phyloP scores from a whole-genome alignment of 2,888 invertebrate species.

The Rhodophaea formosa region DNA sequence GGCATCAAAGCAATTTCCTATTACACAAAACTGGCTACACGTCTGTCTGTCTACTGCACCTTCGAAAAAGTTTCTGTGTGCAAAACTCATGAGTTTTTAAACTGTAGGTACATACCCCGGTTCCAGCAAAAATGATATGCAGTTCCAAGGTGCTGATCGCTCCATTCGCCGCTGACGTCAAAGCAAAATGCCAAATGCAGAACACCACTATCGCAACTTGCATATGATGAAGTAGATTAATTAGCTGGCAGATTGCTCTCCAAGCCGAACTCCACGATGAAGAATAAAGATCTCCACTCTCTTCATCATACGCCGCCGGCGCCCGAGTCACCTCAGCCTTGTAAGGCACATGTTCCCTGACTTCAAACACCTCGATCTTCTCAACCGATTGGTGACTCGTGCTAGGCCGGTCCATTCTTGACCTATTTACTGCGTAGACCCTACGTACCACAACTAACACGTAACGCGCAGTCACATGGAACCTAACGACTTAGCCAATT shows the following conservation, averaged over 20 bases:
- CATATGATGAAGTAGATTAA: conserved; percentile 73
- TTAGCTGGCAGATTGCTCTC: conserved; percentile 65
- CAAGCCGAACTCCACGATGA: conserved; percentile 69
- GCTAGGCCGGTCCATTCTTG: conserved; percentile 68
- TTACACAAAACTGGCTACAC: no score
- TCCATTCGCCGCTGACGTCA: conserved; percentile 63
- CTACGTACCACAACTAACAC: conserved; percentile 39
- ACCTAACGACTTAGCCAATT: conserved; percentile 47
- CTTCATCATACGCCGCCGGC: conserved; percentile 65
- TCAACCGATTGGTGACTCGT: conserved; percentile 69
- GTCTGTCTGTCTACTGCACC: no score
- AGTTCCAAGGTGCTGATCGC: conserved; percentile 67
- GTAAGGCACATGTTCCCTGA: conserved; percentile 72
- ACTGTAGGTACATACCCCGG: conserved; percentile 70
- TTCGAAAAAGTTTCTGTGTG: no score
- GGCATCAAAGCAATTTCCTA: no score
- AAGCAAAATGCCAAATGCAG: conserved; percentile 68
- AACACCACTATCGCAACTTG: conserved; percentile 71
- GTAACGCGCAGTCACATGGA: conserved; percentile 44
- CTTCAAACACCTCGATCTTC: conserved; percentile 70
- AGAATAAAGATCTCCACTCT: conserved; percentile 56
- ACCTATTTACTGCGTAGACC: conserved; percentile 39
- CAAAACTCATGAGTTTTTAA: background rate
- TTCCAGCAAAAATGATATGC: conserved; percentile 73
- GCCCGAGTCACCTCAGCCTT: conserved; percentile 69